Percentiles rank a stretch among this genome's conserved stretches.
These are phyloP conservation scores for Agrypnia vestita DNA, from an alignment of 1,140 invertebrate species.

Conservation along the genomic window DNA sequence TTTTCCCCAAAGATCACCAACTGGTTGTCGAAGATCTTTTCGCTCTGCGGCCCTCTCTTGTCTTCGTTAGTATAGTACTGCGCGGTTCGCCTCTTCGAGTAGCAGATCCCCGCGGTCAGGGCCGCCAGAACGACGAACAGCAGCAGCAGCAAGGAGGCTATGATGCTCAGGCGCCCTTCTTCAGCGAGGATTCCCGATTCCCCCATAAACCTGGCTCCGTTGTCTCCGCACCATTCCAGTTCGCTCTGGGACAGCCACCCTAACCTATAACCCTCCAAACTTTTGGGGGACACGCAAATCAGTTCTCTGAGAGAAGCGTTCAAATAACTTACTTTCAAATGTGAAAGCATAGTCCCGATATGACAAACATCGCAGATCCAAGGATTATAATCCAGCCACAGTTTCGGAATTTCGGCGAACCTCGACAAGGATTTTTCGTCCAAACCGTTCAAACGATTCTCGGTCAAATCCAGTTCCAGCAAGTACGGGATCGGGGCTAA, in stretches of 20 bases:
- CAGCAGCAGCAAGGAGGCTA: conserved; percentile 74
- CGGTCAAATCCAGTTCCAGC: conserved; percentile 76
- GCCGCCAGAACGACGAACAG: conserved; percentile 72
- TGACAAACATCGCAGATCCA: conserved; percentile 82
- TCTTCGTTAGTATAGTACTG: conserved; percentile 84
- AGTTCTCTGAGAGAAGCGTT: conserved; percentile 70
- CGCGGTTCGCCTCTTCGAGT: conserved; percentile 77
- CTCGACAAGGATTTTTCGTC: conserved; percentile 73
- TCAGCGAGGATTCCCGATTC: conserved; percentile 65
- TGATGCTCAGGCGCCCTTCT: conserved; percentile 74
- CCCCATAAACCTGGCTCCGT: conserved; percentile 62
- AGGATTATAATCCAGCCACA: conserved; percentile 77
- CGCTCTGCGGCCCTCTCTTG: conserved; percentile 70
- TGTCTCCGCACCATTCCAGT: conserved; percentile 72
- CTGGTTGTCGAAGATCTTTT: conserved; percentile 72
- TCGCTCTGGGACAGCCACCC: conserved; percentile 68
- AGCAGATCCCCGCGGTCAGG: conserved; percentile 72
- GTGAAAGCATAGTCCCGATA: conserved; percentile 73
- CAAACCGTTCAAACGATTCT: conserved; percentile 76
- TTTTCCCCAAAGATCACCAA: conserved; percentile 64
- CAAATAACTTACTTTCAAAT: conserved; percentile 71
- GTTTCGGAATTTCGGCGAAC: conserved; percentile 70
- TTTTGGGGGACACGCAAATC: conserved; percentile 72
- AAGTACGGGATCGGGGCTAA: conserved; percentile 74
- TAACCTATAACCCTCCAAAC: conserved; percentile 71